Base-by-base conservation (phyloP, 2,797 vertebrate species). In the Oreonectes daqikongensis region DNA sequence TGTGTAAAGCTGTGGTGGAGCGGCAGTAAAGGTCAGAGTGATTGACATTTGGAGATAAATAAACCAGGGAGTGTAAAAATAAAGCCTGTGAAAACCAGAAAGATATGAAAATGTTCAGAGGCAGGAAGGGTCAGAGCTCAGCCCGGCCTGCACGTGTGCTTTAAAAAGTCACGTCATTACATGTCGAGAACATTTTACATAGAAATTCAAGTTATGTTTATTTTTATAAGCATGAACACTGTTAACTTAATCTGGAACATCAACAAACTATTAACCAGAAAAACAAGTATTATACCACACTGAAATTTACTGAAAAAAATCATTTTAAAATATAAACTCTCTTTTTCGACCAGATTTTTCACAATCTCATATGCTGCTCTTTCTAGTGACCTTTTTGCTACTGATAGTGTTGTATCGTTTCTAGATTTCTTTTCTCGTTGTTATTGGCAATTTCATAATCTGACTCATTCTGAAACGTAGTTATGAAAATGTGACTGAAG, bases 401-500 rank as follows among this genome's bases (percentile, higher is more conserved):
- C 48, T 50, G 48, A 20, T 50, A 53, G 8, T 8, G 7, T 18
- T 9, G 44, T 76, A 69, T 69, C 59, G 75, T 86, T 78, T 84
- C 86, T 88, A 87, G 89, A 88, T 91, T 88, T 86, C 88, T 55
- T 66, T 57, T 7, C 14, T 32, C 15, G 17, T 53, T 55, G 76
- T 78, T 64, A 72, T 67, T 79, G 53, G 1, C 38, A 72, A 72
- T 79, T 72, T 72, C 35, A 67, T 59, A 14, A 15, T 15, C 15
- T 75, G 77, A 79, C 71, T 67, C 40, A 79, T 71, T 68, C 30
- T 46, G 75, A 67, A 71, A 78, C 53, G 7, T n/a, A 17, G 26
- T 17, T 63, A 35, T 71, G 66, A 80, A 22, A 75, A 48, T 15
- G 68, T 77, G 69, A 72, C 50, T 66, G 30, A 80, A 65, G 71